These are phyloP conservation scores for Falco cherrug DNA, from an alignment of 2,797 vertebrate species.

Conservation along the genomic window DNA sequence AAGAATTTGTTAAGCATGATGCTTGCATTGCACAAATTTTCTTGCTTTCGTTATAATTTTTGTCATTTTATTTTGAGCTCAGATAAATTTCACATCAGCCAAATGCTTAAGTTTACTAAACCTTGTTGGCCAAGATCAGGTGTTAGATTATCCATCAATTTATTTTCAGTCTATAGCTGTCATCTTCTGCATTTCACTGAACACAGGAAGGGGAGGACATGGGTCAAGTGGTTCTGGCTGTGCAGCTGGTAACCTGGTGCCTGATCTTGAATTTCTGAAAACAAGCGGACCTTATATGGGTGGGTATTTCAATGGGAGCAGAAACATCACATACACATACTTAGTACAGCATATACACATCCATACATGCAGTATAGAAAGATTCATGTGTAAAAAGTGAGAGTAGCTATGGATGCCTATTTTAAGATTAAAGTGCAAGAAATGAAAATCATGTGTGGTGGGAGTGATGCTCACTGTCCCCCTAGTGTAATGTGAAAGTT, in stretches of 20 bases:
- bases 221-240: background rate
- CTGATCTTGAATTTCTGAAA: background rate
- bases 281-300: accelerated
- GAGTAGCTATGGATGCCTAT: background rate
- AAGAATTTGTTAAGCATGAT: slow-evolving; percentile 35
- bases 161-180: background rate
- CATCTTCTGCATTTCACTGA: background rate
- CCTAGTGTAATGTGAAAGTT: background rate
- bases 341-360: background rate
- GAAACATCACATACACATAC: background rate
- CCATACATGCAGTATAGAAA: background rate
- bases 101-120: background rate
- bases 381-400: background rate
- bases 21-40: slow-evolving; percentile 51
- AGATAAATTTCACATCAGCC: slow-evolving; percentile 2
- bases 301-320: background rate
- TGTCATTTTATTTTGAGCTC: slow-evolving; percentile 46
- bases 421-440: background rate
- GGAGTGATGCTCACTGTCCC: background rate
- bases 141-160: background rate
- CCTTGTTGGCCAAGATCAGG: background rate
- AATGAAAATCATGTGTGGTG: accelerated
- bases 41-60: slow-evolving; percentile 24
- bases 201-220: background rate
- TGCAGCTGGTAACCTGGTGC: background rate